Conservation (phyloP, 2,797 vertebrate genomes). For the Bufotes viridis region DNA sequence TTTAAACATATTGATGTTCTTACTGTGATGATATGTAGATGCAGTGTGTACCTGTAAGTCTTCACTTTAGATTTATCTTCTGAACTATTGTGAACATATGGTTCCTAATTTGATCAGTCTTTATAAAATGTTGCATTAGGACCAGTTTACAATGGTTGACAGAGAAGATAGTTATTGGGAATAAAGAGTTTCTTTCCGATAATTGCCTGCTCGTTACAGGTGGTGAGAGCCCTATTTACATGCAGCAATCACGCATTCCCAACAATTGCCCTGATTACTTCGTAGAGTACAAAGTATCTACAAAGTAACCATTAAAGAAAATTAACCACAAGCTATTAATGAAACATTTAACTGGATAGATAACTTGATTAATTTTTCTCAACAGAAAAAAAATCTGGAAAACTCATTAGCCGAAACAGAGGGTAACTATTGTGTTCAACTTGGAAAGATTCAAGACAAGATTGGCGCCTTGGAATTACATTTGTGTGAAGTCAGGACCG, state of each 20-base stretch:
- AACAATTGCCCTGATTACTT: too few relatives aligned
- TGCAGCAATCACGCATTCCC: too few relatives aligned
- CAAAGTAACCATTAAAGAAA: background rate
- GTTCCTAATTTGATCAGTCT: background rate
- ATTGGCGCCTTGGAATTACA: constrained; percentile 67
- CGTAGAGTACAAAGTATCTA: too few relatives aligned
- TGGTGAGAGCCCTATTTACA: too few relatives aligned
- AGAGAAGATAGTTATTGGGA: too few relatives aligned
- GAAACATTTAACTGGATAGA: background rate
- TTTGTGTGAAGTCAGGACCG: constrained; percentile 68
- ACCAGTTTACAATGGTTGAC: too few relatives aligned
- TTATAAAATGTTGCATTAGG: background rate
- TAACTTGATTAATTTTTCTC: background rate
- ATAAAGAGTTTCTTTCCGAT: too few relatives aligned
- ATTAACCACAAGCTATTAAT: background rate
- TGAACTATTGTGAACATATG: background rate
- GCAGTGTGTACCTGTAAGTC: too few relatives aligned
- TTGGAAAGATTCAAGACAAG: constrained; percentile 68
- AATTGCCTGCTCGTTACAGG: too few relatives aligned
- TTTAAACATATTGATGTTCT: background rate
- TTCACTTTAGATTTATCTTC: background rate
- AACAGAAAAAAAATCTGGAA: constrained; percentile 70
- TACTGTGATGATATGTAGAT: background rate
- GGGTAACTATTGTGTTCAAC: constrained; percentile 67
- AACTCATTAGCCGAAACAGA: constrained; percentile 65